These are phyloP conservation scores for Aldrovandia affinis DNA, from an alignment of 2,797 vertebrate species.

Conservation along the genomic window DNA sequence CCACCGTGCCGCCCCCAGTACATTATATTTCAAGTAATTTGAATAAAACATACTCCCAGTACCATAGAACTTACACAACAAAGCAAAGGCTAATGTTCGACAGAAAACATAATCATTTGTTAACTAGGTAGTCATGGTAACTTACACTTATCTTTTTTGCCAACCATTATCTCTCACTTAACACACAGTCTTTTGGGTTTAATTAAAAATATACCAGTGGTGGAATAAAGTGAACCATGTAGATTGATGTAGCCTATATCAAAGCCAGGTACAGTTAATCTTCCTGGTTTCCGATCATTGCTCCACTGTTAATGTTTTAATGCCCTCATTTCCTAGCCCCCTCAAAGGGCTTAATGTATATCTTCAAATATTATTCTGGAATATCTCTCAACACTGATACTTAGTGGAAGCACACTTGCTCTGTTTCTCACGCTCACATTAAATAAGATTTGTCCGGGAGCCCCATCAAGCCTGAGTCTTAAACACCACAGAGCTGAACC, in stretches of 20 bases:
- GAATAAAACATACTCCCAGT: no score
- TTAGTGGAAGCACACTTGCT: background rate
- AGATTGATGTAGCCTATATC: background rate
- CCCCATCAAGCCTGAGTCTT: constrained; percentile 1
- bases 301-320: background rate
- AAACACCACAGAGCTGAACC: background rate
- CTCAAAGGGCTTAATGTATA: background rate
- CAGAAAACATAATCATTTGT: no score
- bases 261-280: background rate
- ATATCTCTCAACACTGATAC: background rate
- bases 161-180: no score
- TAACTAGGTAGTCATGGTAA: no score
- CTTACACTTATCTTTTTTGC: no score
- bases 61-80: no score
- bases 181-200: no score
- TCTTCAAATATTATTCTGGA: background rate
- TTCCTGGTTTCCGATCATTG: background rate
- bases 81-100: no score
- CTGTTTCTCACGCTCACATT: constrained; percentile 2
- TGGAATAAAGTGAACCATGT: constrained; percentile 5
- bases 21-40: no score
- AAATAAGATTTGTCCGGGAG: background rate
- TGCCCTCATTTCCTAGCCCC: background rate
- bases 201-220: no score
- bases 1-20: no score